Evolutionary conservation across 1,140 invertebrate genomes (phyloP), one percentile per base, ranked within the genome.

Genomic region (Drosophila subpulchrella): DNA sequence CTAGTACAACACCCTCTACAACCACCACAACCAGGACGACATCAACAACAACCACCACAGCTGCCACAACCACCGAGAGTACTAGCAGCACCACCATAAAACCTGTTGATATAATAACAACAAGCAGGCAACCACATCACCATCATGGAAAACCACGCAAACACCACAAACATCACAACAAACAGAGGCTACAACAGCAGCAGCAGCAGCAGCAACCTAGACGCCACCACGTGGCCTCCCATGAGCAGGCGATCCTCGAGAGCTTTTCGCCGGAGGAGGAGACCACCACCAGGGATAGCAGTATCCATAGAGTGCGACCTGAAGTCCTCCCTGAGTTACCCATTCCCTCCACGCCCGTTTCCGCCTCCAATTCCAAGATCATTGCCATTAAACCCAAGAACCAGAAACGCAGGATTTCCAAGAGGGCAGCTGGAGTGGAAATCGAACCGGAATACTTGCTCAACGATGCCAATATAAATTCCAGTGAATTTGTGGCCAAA

Each of bases 321-420:
- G 91, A 92, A 30, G 73, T 81, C 10, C 41, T 92, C 30, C 81
- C 90, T 0, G 86, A 91, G 20, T 74, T 91, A 12, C 73, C 90
- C 17, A 83, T 92, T 56, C 91, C 91, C 17, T 91, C 91, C 11
- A 92, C 92, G 10, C 91, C 91, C 0, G 63, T 80, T 0, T 81
- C 90, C 0, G 84, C 83, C 15, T 73, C 70, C 32, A 91, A 92
- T 46, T 92, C 91, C 4, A 92, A 92, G 76, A 92, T 92, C 15
- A 90, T 92, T 32, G 92, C 91, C 73, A 91, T 91, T n/a, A 91
- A 89, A 58, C 76, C 91, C 0, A 92, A 92, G 50, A 79, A 81
- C 20, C 70, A 82, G 36, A 91, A 91, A 46, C 70, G 84, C 0
- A 59, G 76, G 39, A 66, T 82, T 15, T 53, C 46, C 11, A 86